Evolutionary conservation across 2,797 vertebrate genomes (phyloP), one percentile per base, ranked within the genome.

Genomic region (Lepus townsendii): DNA sequence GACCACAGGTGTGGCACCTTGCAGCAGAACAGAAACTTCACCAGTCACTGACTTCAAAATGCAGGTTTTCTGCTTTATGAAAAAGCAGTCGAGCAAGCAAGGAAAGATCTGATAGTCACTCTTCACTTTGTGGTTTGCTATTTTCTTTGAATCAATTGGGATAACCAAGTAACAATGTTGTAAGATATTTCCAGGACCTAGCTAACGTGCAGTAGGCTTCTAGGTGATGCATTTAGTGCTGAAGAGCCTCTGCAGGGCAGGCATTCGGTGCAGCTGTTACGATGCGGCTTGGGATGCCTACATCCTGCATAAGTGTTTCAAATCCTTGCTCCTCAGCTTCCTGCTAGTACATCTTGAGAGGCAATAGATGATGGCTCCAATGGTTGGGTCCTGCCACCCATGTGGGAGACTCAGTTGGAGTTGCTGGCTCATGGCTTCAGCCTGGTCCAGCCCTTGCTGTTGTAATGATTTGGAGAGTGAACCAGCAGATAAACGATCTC

Each of bases 41-140:
- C 71, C 47, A 57, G 5, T 97, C 98, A 95, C 82, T 96, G 96
- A 96, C 96, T 95, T 96, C 96, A 97, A 76, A 98, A 96, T 97
- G 86, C 97, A 97, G 68, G 92, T 95, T 96, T 96, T 97, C 94
- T 97, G 95, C 96, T 97, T 97, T 69, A 96, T 94, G 94, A 97
- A 97, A 96, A 97, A 96, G 91, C 95, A 93, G 97, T 89, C 96
- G 83, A 94, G 96, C 35, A 52, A 65, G 80, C 52, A 75, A 88
- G 60, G 57, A 24, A 50, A n/a, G 13, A 47, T 16, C 47, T 42
- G 60, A 63, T 27, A 32, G 68, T 50, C 60, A 30, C 47, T 85
- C 2, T 79, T 92, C 66, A 87, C 63, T 88, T 73, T 63, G 20
- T 8, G 30, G 11, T 54, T 78, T 95, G 35, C 62, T 83, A 1